Evolutionary conservation across 2,888 invertebrate genomes (phyloP).

Genomic region (Odontocerum albicorne): DNA sequence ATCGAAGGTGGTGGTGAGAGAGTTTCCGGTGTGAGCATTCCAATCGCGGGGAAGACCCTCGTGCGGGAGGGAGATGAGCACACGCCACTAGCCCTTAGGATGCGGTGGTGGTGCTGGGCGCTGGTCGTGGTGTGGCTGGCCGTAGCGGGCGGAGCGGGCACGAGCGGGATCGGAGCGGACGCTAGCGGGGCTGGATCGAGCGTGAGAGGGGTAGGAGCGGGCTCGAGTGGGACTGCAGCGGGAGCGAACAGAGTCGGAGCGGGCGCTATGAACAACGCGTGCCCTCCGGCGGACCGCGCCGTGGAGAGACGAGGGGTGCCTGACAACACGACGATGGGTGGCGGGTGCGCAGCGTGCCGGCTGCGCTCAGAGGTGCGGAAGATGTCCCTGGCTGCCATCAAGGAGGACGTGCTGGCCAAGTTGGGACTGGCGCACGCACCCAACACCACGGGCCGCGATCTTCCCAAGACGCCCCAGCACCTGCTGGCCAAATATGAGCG

Average conservation of each 20-base stretch:
- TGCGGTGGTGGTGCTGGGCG: slow-evolving; percentile 21
- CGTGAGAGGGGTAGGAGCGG: no score
- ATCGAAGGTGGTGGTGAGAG: no score
- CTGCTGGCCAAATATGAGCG: slow-evolving; percentile 41
- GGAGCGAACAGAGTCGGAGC: slow-evolving; percentile 33
- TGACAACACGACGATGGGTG: slow-evolving; percentile 48
- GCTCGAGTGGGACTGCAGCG: no score
- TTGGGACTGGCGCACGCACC: slow-evolving; percentile 64
- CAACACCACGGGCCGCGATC: slow-evolving; percentile 61
- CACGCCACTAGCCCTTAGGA: slow-evolving; percentile 43
- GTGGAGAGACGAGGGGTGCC: slow-evolving; percentile 44
- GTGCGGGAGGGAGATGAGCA: slow-evolving; percentile 2
- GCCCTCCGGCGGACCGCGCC: slow-evolving; percentile 42
- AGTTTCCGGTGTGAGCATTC: slow-evolving; percentile 6
- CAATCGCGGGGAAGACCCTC: no score
- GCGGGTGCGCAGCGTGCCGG: slow-evolving; percentile 60
- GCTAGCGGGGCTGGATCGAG: no score
- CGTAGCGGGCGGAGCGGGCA: no score
- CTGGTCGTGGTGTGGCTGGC: slow-evolving; percentile 40
- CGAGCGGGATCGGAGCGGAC: no score
- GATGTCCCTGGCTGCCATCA: slow-evolving; percentile 64
- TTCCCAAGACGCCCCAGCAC: slow-evolving; percentile 60
- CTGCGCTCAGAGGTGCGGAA: slow-evolving; percentile 60
- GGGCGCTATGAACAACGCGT: slow-evolving; percentile 4
- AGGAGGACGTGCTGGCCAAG: slow-evolving; percentile 64